A percentile compares a stretch with the other conserved stretches of the same genome.
Conservation (phyloP, 1,140 invertebrate species). For the Drosophila varians region DNA sequence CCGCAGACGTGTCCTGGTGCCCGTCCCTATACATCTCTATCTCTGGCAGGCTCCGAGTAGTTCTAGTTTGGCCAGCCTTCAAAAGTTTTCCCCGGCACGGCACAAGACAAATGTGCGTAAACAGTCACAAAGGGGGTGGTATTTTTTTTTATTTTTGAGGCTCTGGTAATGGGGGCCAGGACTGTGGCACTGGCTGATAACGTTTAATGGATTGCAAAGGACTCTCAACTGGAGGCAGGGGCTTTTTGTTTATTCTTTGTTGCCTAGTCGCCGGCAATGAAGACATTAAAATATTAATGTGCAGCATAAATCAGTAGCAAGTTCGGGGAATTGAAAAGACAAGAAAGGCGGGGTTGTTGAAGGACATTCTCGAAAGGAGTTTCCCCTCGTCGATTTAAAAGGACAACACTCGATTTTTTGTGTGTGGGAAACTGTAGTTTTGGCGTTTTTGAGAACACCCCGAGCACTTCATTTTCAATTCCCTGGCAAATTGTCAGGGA, state of each 20-base stretch:
- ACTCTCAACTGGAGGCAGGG: slow-evolving; percentile 22
- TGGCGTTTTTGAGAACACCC: slow-evolving; percentile 8
- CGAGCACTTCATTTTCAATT: slow-evolving; percentile 13
- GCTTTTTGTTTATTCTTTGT: slow-evolving; percentile 51
- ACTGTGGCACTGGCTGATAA: slow-evolving; percentile 76
- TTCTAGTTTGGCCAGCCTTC: slow-evolving; percentile 44
- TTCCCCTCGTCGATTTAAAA: neutral
- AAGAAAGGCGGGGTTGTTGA: neutral
- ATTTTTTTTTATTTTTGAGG: neutral
- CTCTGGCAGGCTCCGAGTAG: slow-evolving; percentile 8
- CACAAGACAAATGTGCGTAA: slow-evolving; percentile 73
- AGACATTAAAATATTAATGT: slow-evolving; percentile 83
- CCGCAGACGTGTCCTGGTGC: neutral
- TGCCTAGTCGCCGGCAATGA: slow-evolving; percentile 64
- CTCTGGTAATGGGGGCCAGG: slow-evolving; percentile 3
- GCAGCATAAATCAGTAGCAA: slow-evolving; percentile 68
- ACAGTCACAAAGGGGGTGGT: slow-evolving; percentile 23
- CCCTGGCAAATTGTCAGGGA: slow-evolving; percentile 20
- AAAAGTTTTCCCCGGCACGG: slow-evolving; percentile 49
- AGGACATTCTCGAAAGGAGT: slow-evolving; percentile 8
- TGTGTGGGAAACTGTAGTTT: neutral
- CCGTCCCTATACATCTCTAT: slow-evolving; percentile 3
- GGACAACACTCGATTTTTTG: no score
- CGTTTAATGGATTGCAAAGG: slow-evolving; percentile 74
- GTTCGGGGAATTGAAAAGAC: slow-evolving; percentile 1